phyloP scores from a whole-genome alignment of 2,888 invertebrate genomes.

The Philhelius pedissequus region DNA sequence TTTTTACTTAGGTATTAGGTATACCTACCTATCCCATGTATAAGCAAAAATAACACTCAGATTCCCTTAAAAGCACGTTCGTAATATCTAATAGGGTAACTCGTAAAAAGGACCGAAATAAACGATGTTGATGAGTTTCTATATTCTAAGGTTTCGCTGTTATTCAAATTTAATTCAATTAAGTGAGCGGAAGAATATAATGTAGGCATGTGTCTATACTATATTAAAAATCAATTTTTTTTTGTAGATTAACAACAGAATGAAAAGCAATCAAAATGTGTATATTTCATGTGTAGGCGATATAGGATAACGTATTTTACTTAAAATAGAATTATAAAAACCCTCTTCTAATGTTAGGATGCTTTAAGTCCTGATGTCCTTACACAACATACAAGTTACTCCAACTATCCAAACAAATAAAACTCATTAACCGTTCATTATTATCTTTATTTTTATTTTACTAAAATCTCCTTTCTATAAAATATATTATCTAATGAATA shows the following conservation, averaged over 20 bases:
- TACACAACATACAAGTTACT: too few species aligned
- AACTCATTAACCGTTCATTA: too few species aligned
- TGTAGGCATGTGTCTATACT: not conserved
- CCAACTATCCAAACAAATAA: too few species aligned
- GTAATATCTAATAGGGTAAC: not conserved
- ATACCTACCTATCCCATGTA: not conserved
- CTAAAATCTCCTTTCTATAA: not conserved
- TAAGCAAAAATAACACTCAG: constrained; percentile 6
- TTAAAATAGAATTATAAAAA: too few species aligned
- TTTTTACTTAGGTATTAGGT: too few species aligned
- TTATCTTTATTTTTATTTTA: not conserved
- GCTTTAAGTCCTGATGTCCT: too few species aligned
- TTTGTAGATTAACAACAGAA: not conserved
- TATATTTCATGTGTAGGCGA: too few species aligned
- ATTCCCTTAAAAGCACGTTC: constrained; percentile 23
- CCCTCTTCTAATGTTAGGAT: too few species aligned
- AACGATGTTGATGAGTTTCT: constrained; percentile 37
- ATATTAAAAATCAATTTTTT: not conserved
- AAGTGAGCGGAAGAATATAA: not conserved
- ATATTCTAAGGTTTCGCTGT: not conserved
- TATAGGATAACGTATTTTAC: too few species aligned
- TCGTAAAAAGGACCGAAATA: constrained; percentile 28
- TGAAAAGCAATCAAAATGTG: too few species aligned
- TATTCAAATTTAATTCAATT: constrained; percentile 29
- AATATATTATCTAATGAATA: not conserved